Evolutionary conservation across 1,140 invertebrate species (phyloP), one percentile per base, ranked within the genome.

Genomic region (Bombus vancouverensis): DNA sequence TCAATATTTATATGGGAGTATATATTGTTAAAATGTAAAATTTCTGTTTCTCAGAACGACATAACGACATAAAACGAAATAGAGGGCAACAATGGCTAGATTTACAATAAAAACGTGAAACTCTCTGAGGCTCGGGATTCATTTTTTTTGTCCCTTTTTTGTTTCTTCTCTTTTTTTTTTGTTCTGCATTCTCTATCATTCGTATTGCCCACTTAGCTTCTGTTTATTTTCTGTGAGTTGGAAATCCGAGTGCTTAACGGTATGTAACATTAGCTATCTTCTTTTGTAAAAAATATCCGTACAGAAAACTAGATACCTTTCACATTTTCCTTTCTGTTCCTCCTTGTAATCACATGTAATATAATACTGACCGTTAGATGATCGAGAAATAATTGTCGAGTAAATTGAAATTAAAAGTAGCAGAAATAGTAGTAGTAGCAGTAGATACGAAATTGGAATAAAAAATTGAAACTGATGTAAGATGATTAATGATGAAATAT

Each of bases 41-140:
- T 59, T n/a, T 47, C 37, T 15, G n/a, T 8, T 28, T 47, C 42
- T 66, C 18, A 28, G 12, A 66, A 57, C 39, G 74, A 18, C 34
- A 68, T 83, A 77, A 83, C 47, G 68, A 34, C 22, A 42, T 87
- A 83, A 83, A 83, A 83, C 44, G 75, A 77, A 70, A 32, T 68
- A 15, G 34, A 53, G 32, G 39, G 37, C 32, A 83, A 82, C 39
- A 39, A 59, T 62, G 32, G 62, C 32, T 42, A 47, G 85, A 70
- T 87, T 47, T 77, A 70, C 74, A 83, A 66, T 78, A 68, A 59
- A 78, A 68, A 59, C 68, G 42, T 66, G 66, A 66, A 44, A 37
- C 39, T 78, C 74, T 65, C 75, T 84, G 57, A 34, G 47, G 68
- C 68, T 65, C 15, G 42, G 1, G 42, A n/a, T 47, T 62, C 42